Base-by-base conservation (phyloP, 2,113 vertebrate genomes). In the Mobula hypostoma region DNA sequence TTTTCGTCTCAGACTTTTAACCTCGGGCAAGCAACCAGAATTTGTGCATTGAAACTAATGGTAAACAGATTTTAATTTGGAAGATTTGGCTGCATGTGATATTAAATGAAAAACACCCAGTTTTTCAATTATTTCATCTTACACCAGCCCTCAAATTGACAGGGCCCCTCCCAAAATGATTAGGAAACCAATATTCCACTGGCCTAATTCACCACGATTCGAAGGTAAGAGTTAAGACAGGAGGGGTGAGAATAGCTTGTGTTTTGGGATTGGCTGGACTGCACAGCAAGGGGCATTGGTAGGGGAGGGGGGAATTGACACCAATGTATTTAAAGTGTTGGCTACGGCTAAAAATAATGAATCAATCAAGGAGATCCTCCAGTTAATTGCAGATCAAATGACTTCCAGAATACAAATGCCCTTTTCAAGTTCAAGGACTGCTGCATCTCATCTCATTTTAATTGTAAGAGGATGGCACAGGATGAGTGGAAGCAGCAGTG, bases 401-500 rank as follows among this genome's bases (percentile, higher is more conserved):
- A 21, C 87, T 91, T 70, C 87, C 63, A 91, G 70, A n/a, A 68
- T 91, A 14, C 32, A n/a, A 91, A 91, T 91, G 87, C 68, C 87
- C 87, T 91, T 56, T 70, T n/a, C 32, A 61, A 36, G 87, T 68
- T 70, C 87, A 70, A 70, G 87, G 61, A 68, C 32, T 70, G 87
- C n/a, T 36, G 63, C 63, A 68, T 68, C 87, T 70, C 63, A 83
- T 68, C 95, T 94, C 58, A 58, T 87, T 72, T 95, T 15, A 94
- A 95, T 94, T 94, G 21, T 76, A 76, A 94, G 27, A 95, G 70
- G 95, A 95, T 83, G 87, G 91, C 94, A 94, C 94, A 83, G 95
- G 95, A 96, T 95, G 95, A 96, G 95, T 56, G 95, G 95, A 95
- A 95, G 94, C 85, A 96, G 95, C 95, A 96, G 95, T 95, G 95